Base-by-base conservation (phyloP, 2,888 invertebrate genomes). In the Muschampia plurimacula region DNA sequence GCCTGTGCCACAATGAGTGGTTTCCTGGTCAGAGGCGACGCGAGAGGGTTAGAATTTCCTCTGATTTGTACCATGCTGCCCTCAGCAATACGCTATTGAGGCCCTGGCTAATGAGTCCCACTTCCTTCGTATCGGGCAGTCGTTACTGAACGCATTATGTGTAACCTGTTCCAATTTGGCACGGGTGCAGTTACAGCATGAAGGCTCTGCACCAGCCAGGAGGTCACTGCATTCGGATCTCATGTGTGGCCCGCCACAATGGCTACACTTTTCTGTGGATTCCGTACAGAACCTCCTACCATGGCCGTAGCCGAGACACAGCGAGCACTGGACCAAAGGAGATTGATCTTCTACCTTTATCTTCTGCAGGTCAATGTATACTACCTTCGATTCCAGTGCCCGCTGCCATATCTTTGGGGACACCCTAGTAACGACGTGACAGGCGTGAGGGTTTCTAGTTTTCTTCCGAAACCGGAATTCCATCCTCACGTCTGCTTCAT, bases 221-320 rank as follows among this genome's bases (percentile, higher is more conserved):
- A 46, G 46, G 46, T 46, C 46, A 8, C 10, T 46, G 15, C 72
- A 75, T n/a, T 74, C 69, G 1, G 67, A 13, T n/a, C 57, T 55
- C 22, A 71, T 8, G 55, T 74, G 73, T 0, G 41, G 44, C 2
- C 73, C 76, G 0, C 70, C 72, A 41, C 76, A 76, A 28, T 76
- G 73, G n/a, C 71, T 63, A 32, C 74, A 76, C 10, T 28, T 28
- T 28, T 69, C 68, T 5, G 9, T 55, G 1, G 41, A 6, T 36
- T 71, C 73, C 2, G 39, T 65, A 15, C 74, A 76, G 41, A 60
- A 62, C 32, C 32, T 32, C 32, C 32, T 32, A 4, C 32, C 4
- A 4, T 32, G 32, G 32, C 32, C 32, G 32, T 32, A 32, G 1
- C 32, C 32, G 2, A 32, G 32, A 32, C 32, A 32, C 32, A 4